Base-by-base conservation (phyloP, 2,797 vertebrate species). In the Syngnathus acus region DNA sequence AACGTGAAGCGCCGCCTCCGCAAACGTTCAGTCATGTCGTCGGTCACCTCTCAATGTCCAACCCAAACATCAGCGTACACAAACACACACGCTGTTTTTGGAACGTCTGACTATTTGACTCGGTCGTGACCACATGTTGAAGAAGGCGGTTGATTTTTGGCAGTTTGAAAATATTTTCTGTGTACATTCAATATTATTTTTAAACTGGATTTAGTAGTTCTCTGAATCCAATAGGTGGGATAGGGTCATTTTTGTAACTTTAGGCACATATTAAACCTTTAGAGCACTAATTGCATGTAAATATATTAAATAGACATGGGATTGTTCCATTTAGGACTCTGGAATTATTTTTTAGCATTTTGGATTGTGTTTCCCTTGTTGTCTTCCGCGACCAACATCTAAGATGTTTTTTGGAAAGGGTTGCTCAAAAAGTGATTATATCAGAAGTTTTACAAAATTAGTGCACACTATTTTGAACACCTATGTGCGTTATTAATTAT, bases 11-110 rank as follows among this genome's bases (percentile, higher is more conserved):
- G 59, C 13, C 38, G 66, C 60, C 68, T 77, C 69, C 74, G 69
- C 73, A 39, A 40, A 72, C 73, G 73, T 73, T 78, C 73, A 76
- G 73, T 80, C 78, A 73, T 68, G 68, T 61, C 38, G 62, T 63
- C 63, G 54, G 62, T 76, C 75, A 54, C 73, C 62, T 10, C 23
- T 43, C 45, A 11, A 45, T 67, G 42, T 73, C 65, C 72, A 69
- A 71, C 50, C 70, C 67, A 71, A 69, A 80, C 65, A 47, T 58
- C 72, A 65, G 9, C 23, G 51, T 6, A 45, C 62, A 68, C 58
- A 68, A 59, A 79, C 62, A 68, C 55, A 68, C 57, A 79, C 68
- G 70, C 60, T 8, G 53, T 6, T 71, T 76, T 69, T 66, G 23
- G 38, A 53, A 65, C 2, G 71, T 62, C 66, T 32, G 55, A 68